These are phyloP conservation scores for Mionectes macconnelli DNA, from an alignment of 2,113 vertebrate genomes.

Conservation along the genomic window DNA sequence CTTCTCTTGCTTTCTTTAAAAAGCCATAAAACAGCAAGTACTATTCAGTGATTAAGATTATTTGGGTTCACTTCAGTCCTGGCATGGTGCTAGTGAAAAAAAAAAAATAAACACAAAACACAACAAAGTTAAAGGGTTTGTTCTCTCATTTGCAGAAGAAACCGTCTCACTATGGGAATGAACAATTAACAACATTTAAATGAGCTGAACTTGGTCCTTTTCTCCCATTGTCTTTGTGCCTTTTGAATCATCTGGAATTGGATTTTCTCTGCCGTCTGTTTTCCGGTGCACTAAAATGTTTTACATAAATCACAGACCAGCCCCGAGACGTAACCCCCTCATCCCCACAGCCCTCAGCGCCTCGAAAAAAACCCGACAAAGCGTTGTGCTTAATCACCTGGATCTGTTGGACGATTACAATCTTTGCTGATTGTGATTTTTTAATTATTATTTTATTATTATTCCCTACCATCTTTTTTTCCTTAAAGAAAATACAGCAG, in stretches of 20 bases:
- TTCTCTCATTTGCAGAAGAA: conserved; percentile 45
- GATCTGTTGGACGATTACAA: background rate
- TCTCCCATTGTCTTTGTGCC: conserved; percentile 61
- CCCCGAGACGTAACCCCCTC: background rate
- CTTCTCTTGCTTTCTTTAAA: conserved; percentile 13
- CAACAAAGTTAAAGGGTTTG: background rate
- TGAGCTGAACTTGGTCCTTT: conserved; percentile 27
- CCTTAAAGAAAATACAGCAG: background rate
- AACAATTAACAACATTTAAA: conserved; percentile 53
- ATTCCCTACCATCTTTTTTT: background rate
- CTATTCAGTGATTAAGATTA: conserved; percentile 39
- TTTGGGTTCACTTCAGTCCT: conserved; percentile 35
- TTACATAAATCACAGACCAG: background rate
- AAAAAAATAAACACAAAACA: background rate
- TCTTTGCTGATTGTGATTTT: background rate
- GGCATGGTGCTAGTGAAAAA: background rate
- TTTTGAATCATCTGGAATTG: conserved; percentile 54
- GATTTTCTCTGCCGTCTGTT: conserved; percentile 44
- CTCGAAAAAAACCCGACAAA: background rate
- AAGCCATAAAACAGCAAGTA: conserved; percentile 28
- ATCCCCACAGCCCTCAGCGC: background rate
- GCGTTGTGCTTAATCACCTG: background rate
- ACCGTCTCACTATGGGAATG: conserved; percentile 22
- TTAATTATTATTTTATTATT: background rate
- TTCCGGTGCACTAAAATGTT: background rate